Percentiles rank a stretch among this genome's conserved stretches.
phyloP scores from a whole-genome alignment of 1,140 invertebrate genomes.

The Drosophila serrata region DNA sequence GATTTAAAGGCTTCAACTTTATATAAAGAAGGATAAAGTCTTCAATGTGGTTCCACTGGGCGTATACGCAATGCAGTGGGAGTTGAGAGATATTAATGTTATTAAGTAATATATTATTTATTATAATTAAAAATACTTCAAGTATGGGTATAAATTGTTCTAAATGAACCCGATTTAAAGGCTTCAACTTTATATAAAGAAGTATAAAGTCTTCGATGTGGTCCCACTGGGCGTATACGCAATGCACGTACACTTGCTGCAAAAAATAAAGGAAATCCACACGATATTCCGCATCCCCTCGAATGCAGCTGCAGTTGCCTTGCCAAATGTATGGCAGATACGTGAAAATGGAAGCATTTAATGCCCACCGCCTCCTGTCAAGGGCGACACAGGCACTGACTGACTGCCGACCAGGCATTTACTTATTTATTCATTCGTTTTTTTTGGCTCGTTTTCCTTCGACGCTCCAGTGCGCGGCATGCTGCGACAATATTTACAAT shows the following conservation, averaged over 20 bases:
- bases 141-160: not conserved
- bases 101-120: not conserved
- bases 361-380: slow-evolving; percentile 42
- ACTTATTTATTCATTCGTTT: slow-evolving; percentile 55
- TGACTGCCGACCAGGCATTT: slow-evolving; percentile 40
- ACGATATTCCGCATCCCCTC: slow-evolving; percentile 16
- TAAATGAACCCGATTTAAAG: not conserved
- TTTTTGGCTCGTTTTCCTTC: slow-evolving; percentile 14
- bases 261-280: not conserved
- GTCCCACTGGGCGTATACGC: slow-evolving; percentile 27
- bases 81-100: accelerated
- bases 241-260: slow-evolving; percentile 17
- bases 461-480: slow-evolving; percentile 60
- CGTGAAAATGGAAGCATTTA: slow-evolving; percentile 48
- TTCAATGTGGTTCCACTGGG: not conserved
- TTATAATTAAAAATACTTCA: too few relatives aligned
- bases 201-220: not conserved
- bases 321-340: slow-evolving; percentile 29
- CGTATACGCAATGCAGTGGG: slow-evolving; percentile 43
- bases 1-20: not conserved
- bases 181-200: not conserved
- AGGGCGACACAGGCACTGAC: slow-evolving; percentile 28
- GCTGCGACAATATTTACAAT: slow-evolving; percentile 79
- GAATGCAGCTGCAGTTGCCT: slow-evolving; percentile 16
- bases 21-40: not conserved